Evolutionary conservation across 2,888 invertebrate genomes (phyloP), one percentile per base, ranked within the genome.

Genomic region (Caenorhabditis sp.): DNA sequence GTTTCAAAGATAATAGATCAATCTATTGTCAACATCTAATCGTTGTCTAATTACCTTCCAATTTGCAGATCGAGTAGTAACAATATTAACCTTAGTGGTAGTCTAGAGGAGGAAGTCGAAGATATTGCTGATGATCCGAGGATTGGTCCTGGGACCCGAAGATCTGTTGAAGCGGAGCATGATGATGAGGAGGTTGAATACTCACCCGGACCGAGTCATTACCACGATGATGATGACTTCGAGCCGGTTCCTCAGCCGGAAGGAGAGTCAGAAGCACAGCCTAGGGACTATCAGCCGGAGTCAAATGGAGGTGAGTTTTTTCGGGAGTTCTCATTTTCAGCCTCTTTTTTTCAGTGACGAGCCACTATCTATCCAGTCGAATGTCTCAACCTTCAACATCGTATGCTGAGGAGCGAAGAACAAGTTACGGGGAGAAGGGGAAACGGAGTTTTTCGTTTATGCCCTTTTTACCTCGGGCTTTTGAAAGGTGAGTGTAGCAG

Each of bases 51-150:
- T n/a, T n/a, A n/a, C n/a, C n/a, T n/a, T n/a, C n/a, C n/a, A n/a
- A n/a, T 51, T 38, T 61, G 8, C 24, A 63, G 63, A 44, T 41
- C 63, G 26, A 16, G 24, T 41, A 63, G 44, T 16, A 19, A 41
- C 24, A 24, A 38, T 38, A 12, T 38, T 28, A 28, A 16, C 16
- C 14, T 2, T 63, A 41, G 44, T 63, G 38, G 22, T 44, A 22
- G 44, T 44, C 44, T 44, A 12, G 44, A 26, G 24, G 28, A 38
- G 4, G 63, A 63, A 35, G 58, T 35, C 22, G 61, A 61, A 61
- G 24, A 61, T 14, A 24, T 22, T 14, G 63, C 44, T 38, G 38
- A 59, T 19, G 10, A 59, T 38, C 31, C 31, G 31, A 38, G 38
- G 12, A 10, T 38, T 38, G 38, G 10, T 12, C 12, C 38, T 2